Conservation (phyloP, 1,140 invertebrate genomes). For the Chironomus tepperi region DNA sequence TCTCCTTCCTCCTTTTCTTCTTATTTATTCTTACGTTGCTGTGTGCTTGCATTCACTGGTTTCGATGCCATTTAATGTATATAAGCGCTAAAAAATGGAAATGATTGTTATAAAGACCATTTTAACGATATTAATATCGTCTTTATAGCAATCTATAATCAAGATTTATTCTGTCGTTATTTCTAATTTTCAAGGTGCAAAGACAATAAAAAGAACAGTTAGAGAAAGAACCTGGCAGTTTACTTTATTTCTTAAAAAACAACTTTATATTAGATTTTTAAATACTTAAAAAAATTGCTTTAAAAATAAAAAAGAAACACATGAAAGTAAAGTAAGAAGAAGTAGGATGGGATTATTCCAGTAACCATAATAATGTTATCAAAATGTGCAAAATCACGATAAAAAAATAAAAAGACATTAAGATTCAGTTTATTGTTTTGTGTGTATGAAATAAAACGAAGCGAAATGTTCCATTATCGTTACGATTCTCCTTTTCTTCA, state of each 20-base stretch:
- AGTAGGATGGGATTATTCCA: too few species aligned
- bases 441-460: background rate
- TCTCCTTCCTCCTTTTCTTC: background rate
- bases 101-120: background rate
- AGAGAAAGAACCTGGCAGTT: too few species aligned
- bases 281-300: too few species aligned
- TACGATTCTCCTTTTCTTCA: background rate
- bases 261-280: too few species aligned
- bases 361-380: background rate
- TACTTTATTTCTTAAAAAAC: too few species aligned
- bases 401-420: background rate
- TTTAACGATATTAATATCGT: constrained; percentile 8
- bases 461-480: background rate
- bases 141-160: constrained; percentile 9
- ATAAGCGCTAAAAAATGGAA: background rate
- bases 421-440: constrained; percentile 18
- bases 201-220: background rate
- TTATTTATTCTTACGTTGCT: background rate
- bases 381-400: constrained; percentile 22
- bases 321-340: too few species aligned
- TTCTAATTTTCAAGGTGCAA: constrained; percentile 13
- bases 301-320: too few species aligned
- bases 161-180: constrained; percentile 14
- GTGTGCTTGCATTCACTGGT: background rate
- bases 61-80: too few species aligned